Percentiles rank a stretch among this genome's conserved stretches.
These are phyloP conservation scores for Toxotes lorentzi DNA, from an alignment of 2,797 vertebrate species.

Conservation along the genomic window DNA sequence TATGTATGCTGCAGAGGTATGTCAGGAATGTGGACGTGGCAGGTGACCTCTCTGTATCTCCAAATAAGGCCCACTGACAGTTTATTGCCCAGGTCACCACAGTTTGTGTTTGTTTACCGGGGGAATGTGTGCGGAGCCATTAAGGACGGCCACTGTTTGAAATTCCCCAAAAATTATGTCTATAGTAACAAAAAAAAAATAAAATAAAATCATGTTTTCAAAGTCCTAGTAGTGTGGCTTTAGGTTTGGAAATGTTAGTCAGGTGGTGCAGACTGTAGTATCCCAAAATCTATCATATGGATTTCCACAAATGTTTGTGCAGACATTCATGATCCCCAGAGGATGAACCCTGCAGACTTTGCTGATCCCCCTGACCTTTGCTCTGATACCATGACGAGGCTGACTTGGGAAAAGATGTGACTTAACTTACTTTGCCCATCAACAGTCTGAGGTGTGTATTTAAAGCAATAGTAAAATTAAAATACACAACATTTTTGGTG, in stretches of 20 bases:
- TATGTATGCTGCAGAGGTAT: constrained; percentile 72
- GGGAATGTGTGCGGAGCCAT: constrained; percentile 58
- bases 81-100: constrained; percentile 58
- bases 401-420: not conserved
- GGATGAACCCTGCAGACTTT: not conserved
- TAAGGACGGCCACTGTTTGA: constrained; percentile 57
- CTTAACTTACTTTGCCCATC: no score
- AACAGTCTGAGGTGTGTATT: not conserved
- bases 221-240: not conserved
- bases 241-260: not conserved
- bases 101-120: constrained; percentile 68
- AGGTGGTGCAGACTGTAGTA: not conserved
- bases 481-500: not conserved
- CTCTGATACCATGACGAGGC: not conserved
- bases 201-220: constrained; percentile 1
- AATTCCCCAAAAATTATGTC: constrained; percentile 43
- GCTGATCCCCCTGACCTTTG: not conserved
- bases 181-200: constrained; percentile 11
- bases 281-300: not conserved
- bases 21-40: constrained; percentile 78
- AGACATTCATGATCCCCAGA: not conserved
- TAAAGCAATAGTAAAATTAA: not conserved
- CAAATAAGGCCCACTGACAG: constrained; percentile 69
- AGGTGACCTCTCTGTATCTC: constrained; percentile 81
- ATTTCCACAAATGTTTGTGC: not conserved